These are phyloP conservation scores for Furcifer pardalis DNA, from an alignment of 2,797 vertebrate genomes.

Conservation along the genomic window DNA sequence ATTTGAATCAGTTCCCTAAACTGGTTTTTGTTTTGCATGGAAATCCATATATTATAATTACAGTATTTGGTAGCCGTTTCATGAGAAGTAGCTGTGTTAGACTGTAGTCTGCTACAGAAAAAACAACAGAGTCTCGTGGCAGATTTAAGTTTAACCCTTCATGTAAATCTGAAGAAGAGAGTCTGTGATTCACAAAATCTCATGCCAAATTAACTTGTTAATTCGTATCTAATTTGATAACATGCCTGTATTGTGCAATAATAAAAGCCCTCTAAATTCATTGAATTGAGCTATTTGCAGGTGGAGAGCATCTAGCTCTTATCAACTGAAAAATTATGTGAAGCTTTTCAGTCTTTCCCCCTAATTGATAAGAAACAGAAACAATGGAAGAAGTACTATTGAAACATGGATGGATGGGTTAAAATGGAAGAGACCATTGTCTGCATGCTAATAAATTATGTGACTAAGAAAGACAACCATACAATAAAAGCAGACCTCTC, in stretches of 20 bases:
- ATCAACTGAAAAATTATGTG: background rate
- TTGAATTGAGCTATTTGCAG: background rate
- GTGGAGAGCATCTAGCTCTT: background rate
- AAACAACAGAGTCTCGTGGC: too few relatives aligned
- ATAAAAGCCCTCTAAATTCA: background rate
- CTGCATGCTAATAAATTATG: background rate
- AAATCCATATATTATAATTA: background rate
- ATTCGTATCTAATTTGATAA: background rate
- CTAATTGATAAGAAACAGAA: background rate
- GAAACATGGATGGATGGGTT: background rate
- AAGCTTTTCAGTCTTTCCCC: background rate
- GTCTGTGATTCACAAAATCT: too few relatives aligned
- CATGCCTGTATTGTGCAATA: background rate
- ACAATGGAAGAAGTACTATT: background rate
- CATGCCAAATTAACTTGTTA: too few relatives aligned
- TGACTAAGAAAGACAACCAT: background rate
- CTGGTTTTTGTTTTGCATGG: conserved; percentile 1
- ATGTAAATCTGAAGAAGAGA: too few relatives aligned
- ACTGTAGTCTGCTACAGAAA: too few relatives aligned
- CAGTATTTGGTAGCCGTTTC: background rate
- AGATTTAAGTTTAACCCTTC: too few relatives aligned
- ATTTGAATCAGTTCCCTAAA: background rate
- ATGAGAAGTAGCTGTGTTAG: too few relatives aligned
- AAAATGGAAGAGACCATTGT: background rate
- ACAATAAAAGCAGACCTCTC: background rate